Base-by-base conservation (phyloP, 2,797 vertebrate species). In the Ctenochaetus hawaiiensis region DNA sequence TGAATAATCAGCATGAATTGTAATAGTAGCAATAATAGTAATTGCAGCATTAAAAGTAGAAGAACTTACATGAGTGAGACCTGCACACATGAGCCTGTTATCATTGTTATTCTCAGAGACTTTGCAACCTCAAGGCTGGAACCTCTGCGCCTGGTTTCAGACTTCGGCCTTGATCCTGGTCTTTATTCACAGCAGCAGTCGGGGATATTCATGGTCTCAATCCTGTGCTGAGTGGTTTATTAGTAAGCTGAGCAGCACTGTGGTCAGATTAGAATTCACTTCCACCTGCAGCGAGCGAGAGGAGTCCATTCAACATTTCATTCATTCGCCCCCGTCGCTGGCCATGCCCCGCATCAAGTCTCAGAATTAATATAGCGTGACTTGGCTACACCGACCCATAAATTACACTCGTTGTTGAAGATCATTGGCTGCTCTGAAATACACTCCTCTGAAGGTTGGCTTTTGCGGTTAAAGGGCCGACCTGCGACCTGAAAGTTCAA, bases 231-330 rank as follows among this genome's bases (percentile, higher is more conserved):
- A 82, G 82, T n/a, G 73, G 52, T 79, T 76, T 72, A 91, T 92
- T 89, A 90, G 90, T 85, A 91, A 68, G 39, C 91, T 6, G 56
- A 18, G 70, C 81, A 41, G 82, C 84, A 57, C 72, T 2, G 2
- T 1, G 10, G 20, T 20, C 5, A 48, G 74, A 92, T 90, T 90
- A 91, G 87, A 85, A 91, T 91, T 90, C 85, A 73, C 76, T 81
- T 84, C 87, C 85, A 84, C 80, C 82, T 66, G 65, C 77, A 1
- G 39, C 58, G 13, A 18, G 77, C 9, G 10, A 84, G 43, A 12
- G 67, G 81, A 84, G 85, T 86, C 80, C 80, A 73, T 86, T 82
- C 85, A 90, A 60, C 81, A 64, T 71, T 82, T 87, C 69, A 78
- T 75, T 90, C 84, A 81, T 63, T 65, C 16, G 4, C 53, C 78